Base-by-base conservation (phyloP, 1,140 invertebrate genomes). In the Gryon sp. region DNA sequence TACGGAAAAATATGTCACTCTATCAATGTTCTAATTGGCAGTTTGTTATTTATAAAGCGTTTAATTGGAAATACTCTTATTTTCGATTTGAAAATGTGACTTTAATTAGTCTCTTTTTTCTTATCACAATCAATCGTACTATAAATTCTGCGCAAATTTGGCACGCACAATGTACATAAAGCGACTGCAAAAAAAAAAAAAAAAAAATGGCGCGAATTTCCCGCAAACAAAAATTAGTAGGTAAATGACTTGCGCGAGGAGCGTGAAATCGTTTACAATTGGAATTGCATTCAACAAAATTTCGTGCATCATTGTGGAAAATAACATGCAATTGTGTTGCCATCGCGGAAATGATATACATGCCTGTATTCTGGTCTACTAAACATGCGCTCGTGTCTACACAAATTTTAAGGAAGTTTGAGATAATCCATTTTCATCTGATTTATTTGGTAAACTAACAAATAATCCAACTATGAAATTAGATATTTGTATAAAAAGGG, bases 31-130 rank as follows among this genome's bases (percentile, higher is more conserved):
- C 22, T 60, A 46, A 62, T 72, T 41, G 14, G 32, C 32, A 12
- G n/a, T 43, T 36, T 6, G 15, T 57, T 45, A 62, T 46, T 28
- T 53, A 20, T 32, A 20, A 18, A 40, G 3, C 19, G 40, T 70
- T 46, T 34, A 69, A 60, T 70, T 43, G 20, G 3, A 40, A 18
- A n/a, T 16, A 55, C 66, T 62, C 22, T 60, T 53, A 38, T 45
- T 70, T 70, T 70, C 66, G 52, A 60, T 62, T 70, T 70, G 41
- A 12, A 57, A 68, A 46, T 12, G 20, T 4, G 22, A 16, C 16
- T 28, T 63, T 41, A 52, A 63, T 63, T 63, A 52, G 32, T 16
- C 32, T 48, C 22, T 40, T 50, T 62, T 50, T 52, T 9, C 18
- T 19, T 22, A 30, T 32, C 4, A 14, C 55, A 19, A 32, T 7